Evolutionary conservation across 2,797 vertebrate genomes (phyloP).

Genomic region (Danio tinwini): DNA sequence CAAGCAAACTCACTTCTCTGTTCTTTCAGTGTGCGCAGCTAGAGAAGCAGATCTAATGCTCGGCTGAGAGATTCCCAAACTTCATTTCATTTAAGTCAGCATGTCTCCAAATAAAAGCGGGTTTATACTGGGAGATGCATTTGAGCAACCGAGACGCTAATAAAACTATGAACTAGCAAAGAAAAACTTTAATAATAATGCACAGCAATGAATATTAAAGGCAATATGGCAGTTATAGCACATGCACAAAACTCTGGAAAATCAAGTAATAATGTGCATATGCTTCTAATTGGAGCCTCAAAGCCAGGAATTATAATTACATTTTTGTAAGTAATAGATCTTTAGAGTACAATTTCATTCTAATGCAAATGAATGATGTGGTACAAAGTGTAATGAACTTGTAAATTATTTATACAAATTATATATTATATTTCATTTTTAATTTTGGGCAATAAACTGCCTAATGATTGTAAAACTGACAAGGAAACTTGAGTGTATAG

Average conservation of each 20-base stretch:
- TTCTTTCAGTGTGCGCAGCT: neutral
- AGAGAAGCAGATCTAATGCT: neutral
- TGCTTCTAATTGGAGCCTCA: constrained; percentile 2
- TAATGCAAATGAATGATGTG: constrained; percentile 8
- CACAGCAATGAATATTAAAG: constrained; percentile 9
- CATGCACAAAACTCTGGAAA: constrained; percentile 1
- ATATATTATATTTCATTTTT: neutral
- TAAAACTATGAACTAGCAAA: neutral
- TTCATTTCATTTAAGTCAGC: neutral
- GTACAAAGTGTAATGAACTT: neutral
- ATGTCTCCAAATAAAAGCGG: neutral
- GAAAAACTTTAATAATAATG: neutral
- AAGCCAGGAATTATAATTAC: constrained; percentile 24
- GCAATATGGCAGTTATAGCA: neutral
- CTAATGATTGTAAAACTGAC: too few relatives aligned
- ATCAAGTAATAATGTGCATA: neutral
- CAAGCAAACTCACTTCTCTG: neutral
- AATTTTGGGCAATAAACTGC: too few relatives aligned
- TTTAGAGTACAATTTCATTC: constrained; percentile 2
- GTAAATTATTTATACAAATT: neutral
- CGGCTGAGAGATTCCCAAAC: neutral
- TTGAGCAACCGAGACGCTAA: neutral
- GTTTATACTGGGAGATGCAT: neutral
- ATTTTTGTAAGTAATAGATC: neutral
- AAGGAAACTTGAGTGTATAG: neutral